phyloP scores from a whole-genome alignment of 1,140 invertebrate genomes.

The Drosophila mojavensis region DNA sequence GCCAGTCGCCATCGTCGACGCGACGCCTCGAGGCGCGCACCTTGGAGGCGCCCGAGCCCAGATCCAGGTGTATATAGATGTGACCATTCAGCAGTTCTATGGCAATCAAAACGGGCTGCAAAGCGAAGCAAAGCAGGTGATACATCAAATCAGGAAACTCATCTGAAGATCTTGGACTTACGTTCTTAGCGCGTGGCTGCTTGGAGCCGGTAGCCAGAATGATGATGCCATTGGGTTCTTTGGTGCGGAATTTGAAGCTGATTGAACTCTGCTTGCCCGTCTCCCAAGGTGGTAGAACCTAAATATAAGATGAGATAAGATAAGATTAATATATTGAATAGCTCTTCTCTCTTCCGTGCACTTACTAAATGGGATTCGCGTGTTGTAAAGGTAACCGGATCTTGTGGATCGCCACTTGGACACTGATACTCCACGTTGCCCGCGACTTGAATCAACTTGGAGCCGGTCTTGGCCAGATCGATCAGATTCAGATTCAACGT shows the following conservation, averaged over 20 bases:
- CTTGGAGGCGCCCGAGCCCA: constrained; percentile 95
- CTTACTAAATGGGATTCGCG: constrained; percentile 91
- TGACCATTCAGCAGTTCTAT: constrained; percentile 97
- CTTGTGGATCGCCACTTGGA: constrained; percentile 92
- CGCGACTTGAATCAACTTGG: constrained; percentile 93
- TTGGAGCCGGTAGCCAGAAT: constrained; percentile 95
- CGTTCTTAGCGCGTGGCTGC: constrained; percentile 87
- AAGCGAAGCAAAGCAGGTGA: constrained; percentile 27
- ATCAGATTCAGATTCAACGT: constrained; percentile 94
- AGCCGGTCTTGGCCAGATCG: constrained; percentile 93
- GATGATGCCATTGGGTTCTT: constrained; percentile 96
- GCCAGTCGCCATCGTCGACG: constrained; percentile 96
- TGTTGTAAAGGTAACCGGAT: constrained; percentile 96
- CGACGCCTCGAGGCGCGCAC: constrained; percentile 91
- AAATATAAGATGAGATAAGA: too few species aligned
- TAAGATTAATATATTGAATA: constrained; percentile 83
- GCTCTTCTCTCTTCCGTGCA: constrained; percentile 79
- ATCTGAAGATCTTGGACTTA: constrained; percentile 32
- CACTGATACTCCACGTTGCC: constrained; percentile 96
- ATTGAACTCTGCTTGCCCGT: constrained; percentile 93
- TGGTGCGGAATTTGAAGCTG: constrained; percentile 96
- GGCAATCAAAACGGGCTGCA: constrained; percentile 94
- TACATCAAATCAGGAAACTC: not conserved
- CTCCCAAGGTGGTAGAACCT: constrained; percentile 93
- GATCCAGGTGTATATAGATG: constrained; percentile 94